phyloP scores from a whole-genome alignment of 2,113 vertebrate species.

The Eudorcas thomsonii region DNA sequence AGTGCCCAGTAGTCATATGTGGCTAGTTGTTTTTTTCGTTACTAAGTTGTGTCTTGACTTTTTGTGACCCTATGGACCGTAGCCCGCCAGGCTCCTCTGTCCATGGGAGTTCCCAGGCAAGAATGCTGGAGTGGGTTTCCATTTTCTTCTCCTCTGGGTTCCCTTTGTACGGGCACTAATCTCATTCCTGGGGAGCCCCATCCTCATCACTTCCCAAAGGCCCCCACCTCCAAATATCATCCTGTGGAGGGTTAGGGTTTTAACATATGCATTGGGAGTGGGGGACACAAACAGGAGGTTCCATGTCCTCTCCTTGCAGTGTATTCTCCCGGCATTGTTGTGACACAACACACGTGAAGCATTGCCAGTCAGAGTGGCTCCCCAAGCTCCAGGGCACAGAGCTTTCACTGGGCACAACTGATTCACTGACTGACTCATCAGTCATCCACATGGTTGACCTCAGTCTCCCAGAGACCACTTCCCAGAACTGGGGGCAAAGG shows the following conservation, averaged over 20 bases:
- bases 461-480: background rate
- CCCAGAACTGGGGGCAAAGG: background rate
- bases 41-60: background rate
- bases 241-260: background rate
- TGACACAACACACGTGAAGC: fast-evolving
- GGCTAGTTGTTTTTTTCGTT: background rate
- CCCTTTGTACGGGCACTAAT: background rate
- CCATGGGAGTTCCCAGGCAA: background rate
- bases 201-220: background rate
- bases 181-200: background rate
- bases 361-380: no score
- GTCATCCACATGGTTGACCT: background rate
- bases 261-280: background rate
- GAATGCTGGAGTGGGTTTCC: background rate
- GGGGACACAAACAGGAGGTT: background rate
- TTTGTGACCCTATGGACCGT: background rate
- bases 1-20: background rate
- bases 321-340: no score
- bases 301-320: background rate
- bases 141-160: background rate
- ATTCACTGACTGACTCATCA: background rate
- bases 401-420: background rate
- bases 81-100: background rate
- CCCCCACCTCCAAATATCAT: background rate
- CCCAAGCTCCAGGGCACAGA: background rate